Base-by-base conservation (phyloP, 2,797 vertebrate species). In the Eidolon dupreanum region DNA sequence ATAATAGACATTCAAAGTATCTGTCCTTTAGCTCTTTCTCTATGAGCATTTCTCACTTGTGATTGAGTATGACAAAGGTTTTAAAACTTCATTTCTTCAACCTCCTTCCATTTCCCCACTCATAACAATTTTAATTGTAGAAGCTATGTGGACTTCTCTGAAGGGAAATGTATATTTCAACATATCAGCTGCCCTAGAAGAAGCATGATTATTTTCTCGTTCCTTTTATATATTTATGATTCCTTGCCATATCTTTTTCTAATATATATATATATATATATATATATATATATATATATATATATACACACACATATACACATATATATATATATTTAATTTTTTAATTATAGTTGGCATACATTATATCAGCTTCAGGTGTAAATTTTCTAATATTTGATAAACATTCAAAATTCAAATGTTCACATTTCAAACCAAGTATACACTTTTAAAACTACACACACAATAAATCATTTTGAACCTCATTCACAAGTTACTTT, bases 101-200 rank as follows among this genome's bases (percentile, higher is more conserved):
- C 13, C 43, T 15, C 8, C 16, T 87, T 53, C 70, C 43, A 74
- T 43, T 86, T 36, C 36, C 24, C 78, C 1, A 55, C 66, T 88
- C 74, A 90, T 68, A 88, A 53, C 12, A 95, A 77, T 89, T 95
- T 97, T 88, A 84, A 82, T 94, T 94, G 88, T 20, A 88, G 9
- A 78, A 91, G 36, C 41, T 43, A 81, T 43, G 26, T 71, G 31
- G 33, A 70, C 83, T 93, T 90, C 83, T 81, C 70, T n/a, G 13
- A 92, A 49, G 49, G 19, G 8, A 65, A 95, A 59, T 88, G 97
- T 46, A 86, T 92, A 90, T 84, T 88, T 82, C 79, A 82, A 63
- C 78, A 16, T 82, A 2, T 38, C 71, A 68, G 13, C 93, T 55
- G 20, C 70, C 95, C 20, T 84, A 49, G 15, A 49, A 49, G 15